Evolutionary conservation across 1,140 invertebrate genomes (phyloP), one percentile per base, ranked within the genome.

Genomic region (Papilio xuthus): DNA sequence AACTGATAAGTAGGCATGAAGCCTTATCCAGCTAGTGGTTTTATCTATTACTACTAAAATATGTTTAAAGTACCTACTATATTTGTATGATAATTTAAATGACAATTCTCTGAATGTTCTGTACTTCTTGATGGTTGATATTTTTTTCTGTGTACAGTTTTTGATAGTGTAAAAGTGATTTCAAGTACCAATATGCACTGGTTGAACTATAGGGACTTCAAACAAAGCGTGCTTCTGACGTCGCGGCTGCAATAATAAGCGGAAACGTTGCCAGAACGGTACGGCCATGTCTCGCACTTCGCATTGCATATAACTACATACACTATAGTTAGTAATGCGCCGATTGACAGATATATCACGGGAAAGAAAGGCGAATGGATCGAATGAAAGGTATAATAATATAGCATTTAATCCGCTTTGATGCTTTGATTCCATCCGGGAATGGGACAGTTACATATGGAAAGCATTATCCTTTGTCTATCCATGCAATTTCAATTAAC

Each of bases 211-310:
- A 83, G 67, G 28, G 60, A 80, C 56, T 85, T 86, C 81, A 85
- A 88, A 88, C 87, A 88, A 86, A 86, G 87, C 88, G 80, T 70
- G 70, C 56, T 80, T 78, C 80, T 81, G 81, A 78, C 80, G 81
- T 81, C 80, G 83, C 82, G 74, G 76, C 74, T 78, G 75, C 79
- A 85, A 87, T 89, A 87, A 87, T 89, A 87, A 89, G 87, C 86
- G 87, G 87, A 89, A 87, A 84, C 79, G 79, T 78, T 81, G 79
- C 76, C 80, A 77, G 76, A 73, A 67, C 77, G 69, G 79, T 72
- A 72, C 79, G 42, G 75, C 56, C 67, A 42, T 80, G 74, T 74
- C 79, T 60, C 74, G 67, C 78, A 60, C 56, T 77, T 15, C 71
- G 74, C 20, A 47, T 53, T 60, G 53, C 41, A 76, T 23, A 44